Evolutionary conservation across 2,797 vertebrate genomes (phyloP).

Genomic region (Streptopelia turtur): DNA sequence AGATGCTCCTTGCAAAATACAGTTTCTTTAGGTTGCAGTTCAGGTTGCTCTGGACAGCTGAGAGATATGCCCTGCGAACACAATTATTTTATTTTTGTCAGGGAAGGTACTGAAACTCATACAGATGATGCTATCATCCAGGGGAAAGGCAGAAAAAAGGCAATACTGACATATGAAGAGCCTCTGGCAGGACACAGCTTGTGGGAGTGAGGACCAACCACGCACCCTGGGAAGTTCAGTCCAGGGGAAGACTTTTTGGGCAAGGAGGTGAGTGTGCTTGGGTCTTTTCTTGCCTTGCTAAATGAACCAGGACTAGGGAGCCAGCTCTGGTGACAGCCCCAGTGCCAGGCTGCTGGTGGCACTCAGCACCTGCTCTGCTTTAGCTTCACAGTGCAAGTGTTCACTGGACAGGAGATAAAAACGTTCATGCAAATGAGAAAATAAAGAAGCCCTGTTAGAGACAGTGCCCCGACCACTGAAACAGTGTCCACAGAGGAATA

Average conservation of each 20-base stretch:
- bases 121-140: not conserved
- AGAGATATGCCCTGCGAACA: not conserved
- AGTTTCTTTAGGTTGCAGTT: not conserved
- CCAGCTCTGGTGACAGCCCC: not conserved
- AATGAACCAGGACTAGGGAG: not conserved
- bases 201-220: not conserved
- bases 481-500: not conserved
- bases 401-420: not conserved
- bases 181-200: fast-evolving
- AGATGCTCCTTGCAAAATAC: not conserved
- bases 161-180: not conserved
- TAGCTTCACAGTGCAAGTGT: fast-evolving
- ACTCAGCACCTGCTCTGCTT: not conserved
- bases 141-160: not conserved
- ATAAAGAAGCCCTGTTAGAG: no score
- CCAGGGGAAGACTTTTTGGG: not conserved
- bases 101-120: not conserved
- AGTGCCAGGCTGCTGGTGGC: not conserved
- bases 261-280: not conserved
- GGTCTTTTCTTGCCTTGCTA: not conserved
- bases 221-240: fast-evolving
- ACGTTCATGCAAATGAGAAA: no score
- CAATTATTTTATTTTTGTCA: not conserved
- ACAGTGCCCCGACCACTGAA: not conserved
- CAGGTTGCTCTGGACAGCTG: not conserved